phyloP scores from a whole-genome alignment of 2,888 invertebrate species.

The Acanthopleura granulata region DNA sequence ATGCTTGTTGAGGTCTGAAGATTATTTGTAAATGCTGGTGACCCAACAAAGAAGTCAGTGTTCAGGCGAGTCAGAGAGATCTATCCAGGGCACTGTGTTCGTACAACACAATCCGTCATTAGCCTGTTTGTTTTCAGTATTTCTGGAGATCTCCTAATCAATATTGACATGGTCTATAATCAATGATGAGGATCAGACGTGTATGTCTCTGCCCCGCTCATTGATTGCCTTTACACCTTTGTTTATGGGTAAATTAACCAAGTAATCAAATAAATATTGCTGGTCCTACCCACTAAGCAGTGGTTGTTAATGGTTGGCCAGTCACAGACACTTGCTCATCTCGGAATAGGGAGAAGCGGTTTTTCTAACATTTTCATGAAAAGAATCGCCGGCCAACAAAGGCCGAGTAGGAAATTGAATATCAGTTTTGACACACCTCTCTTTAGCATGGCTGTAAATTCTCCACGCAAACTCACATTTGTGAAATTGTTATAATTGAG shows the following conservation, averaged over 20 bases:
- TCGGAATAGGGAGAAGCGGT: not conserved
- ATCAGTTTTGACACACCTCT: not conserved
- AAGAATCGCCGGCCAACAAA: no score
- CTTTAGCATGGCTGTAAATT: not conserved
- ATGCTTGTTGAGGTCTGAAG: no score
- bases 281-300: not conserved
- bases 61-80: no score
- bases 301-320: not conserved
- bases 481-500: conserved; percentile 10
- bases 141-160: no score
- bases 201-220: not conserved
- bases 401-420: not conserved
- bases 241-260: not conserved
- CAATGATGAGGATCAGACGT: not conserved
- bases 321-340: no score
- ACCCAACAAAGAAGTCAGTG: no score
- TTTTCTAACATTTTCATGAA: not conserved
- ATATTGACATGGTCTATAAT: no score
- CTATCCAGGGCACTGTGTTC: no score
- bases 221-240: conserved; percentile 6
- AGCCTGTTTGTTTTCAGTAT: no score
- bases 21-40: no score
- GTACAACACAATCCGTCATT: no score
- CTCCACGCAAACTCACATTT: not conserved
- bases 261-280: not conserved